Base-by-base conservation (phyloP, 2,113 vertebrate genomes). In the Sitta europaea region DNA sequence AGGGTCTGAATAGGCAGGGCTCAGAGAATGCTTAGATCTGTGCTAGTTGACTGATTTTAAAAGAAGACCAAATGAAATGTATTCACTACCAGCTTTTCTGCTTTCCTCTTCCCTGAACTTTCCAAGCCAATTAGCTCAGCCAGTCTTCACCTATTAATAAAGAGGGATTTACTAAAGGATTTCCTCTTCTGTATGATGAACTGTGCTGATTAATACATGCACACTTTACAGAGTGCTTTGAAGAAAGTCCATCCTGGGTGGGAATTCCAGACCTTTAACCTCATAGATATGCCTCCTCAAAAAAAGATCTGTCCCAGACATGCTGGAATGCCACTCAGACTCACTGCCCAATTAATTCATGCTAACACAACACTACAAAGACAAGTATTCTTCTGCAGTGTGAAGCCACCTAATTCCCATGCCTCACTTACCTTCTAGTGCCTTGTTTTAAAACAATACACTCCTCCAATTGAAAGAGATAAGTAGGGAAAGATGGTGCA, bases 51-150 rank as follows among this genome's bases (percentile, higher is more conserved):
- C 75, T 86, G 86, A 43, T 94, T 88, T 88, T 63, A 86, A 92
- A 93, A 93, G 89, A 85, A 50, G 36, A 88, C n/a, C 29, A 63
- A 86, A 88, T 51, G 11, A 93, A 93, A 94, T 31, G 15, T 45
- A 77, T 86, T 86, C 75, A 74, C 75, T 63, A 53, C 35, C 48
- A 89, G 40, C 76, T 92, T 95, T 93, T 81, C 77, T 63, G 70
- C 88, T 92, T 88, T 86, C n/a, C 66, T 93, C 67, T 86, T 73
- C 71, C 88, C 61, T 74, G 78, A 94, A 85, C 68, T 73, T 91
- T 76, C 42, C 20, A 92, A 91, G 81, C 90, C 94, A 97, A 96
- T 97, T 96, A 97, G 54, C 75, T 74, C 61, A 96, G 86, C 23
- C 62, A 71, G 50, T 74, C 77, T 86, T 92, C 77, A 90, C 85